Evolutionary conservation across 2,113 vertebrate genomes (phyloP), one percentile per base, ranked within the genome.

Genomic region (Puffinus mauretanicus): DNA sequence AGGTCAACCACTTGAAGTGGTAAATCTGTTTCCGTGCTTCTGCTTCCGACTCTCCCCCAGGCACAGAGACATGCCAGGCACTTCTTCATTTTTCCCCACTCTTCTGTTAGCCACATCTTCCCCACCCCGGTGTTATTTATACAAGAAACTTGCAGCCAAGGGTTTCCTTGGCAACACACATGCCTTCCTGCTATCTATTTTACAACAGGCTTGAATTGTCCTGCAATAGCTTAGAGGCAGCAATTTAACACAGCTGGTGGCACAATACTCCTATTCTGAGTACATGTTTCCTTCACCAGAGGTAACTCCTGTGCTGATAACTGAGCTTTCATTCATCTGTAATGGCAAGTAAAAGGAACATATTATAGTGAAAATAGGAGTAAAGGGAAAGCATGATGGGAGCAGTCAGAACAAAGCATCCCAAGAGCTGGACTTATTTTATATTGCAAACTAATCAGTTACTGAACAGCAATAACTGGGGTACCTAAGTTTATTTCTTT

Each of bases 161-260:
- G 26, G 93, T 97, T 97, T 95, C 95, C 96, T 90, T 95, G 83
- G 84, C 84, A 96, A 95, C 97, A 54, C 66, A 91, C 88, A 51
- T 95, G 91, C 89, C 94, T 97, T 97, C 94, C 96, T 97, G 94
- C 76, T 94, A 97, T 97, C 96, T 97, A 11, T 95, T 97, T 97
- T 97, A 97, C 95, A 96, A 89, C 93, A 80, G 94, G 61, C 78
- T 94, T 80, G 70, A 97, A 95, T 90, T 96, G 95, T 93, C 66
- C 89, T 0, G 1, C 84, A 94, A 93, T 95, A 82, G 96, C 93
- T 93, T 54, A 38, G 66, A 95, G 96, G 93, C 94, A 97, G 93
- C 96, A 96, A 95, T 97, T 97, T 80, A 93, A 89, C 96, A 89
- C 97, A 97, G 96, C 95, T 97, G 95, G 96, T 95, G 86, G 95